These are phyloP conservation scores for Puffinus mauretanicus DNA, from an alignment of 2,113 vertebrate genomes.

Conservation along the genomic window DNA sequence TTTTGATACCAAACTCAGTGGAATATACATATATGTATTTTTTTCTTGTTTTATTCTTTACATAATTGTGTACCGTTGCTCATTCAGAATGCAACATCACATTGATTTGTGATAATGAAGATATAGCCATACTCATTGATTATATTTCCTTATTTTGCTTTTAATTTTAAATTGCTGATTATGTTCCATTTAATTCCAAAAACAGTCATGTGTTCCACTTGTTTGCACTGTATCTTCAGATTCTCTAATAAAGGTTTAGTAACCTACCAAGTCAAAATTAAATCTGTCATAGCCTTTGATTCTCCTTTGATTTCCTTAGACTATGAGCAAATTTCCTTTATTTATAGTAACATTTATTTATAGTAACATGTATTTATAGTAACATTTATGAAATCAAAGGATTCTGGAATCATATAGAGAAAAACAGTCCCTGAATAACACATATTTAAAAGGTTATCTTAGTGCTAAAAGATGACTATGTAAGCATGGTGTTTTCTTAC, in stretches of 20 bases:
- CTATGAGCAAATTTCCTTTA: background rate
- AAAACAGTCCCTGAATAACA: background rate
- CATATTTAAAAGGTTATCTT: background rate
- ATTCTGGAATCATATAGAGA: background rate
- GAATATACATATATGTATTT: background rate
- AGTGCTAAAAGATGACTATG: background rate
- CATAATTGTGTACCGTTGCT: background rate
- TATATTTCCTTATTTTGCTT: background rate
- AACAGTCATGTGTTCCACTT: background rate
- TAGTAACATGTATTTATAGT: background rate
- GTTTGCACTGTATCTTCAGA: background rate
- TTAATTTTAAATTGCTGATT: background rate
- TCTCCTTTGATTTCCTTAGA: background rate
- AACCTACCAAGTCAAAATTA: background rate
- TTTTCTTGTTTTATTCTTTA: background rate
- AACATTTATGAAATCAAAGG: background rate
- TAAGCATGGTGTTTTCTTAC: background rate
- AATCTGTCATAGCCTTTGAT: background rate
- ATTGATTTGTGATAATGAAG: background rate
- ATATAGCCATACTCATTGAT: background rate
- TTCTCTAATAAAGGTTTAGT: background rate
- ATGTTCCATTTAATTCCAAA: background rate
- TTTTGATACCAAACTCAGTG: background rate
- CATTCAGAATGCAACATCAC: background rate
- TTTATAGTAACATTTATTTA: background rate